These are phyloP conservation scores for Neomicropteryx cornuta DNA, from an alignment of 1,140 invertebrate genomes.

Conservation along the genomic window DNA sequence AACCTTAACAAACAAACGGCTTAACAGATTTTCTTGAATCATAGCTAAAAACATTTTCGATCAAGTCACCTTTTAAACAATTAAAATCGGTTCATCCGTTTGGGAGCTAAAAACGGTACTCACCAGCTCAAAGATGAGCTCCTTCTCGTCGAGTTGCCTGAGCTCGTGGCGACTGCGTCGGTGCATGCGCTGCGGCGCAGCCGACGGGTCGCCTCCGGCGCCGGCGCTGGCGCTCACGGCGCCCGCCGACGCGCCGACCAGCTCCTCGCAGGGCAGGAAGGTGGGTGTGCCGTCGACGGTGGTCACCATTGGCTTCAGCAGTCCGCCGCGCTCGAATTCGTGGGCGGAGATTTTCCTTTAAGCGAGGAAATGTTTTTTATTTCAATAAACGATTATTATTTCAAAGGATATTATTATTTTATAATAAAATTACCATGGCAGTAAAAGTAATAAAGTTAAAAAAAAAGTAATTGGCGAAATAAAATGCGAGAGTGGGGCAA, in stretches of 20 bases:
- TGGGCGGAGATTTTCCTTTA: constrained; percentile 86
- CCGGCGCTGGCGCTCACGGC: constrained; percentile 13
- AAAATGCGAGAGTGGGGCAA: background rate
- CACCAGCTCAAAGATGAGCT: constrained; percentile 91
- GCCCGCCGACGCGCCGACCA: too few species aligned
- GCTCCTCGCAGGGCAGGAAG: too few species aligned
- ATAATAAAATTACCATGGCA: constrained; percentile 1
- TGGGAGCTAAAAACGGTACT: constrained; percentile 21
- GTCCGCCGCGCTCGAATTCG: constrained; percentile 85
- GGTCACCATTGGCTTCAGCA: constrained; percentile 83
- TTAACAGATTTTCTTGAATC: too few species aligned
- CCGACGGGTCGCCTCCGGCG: constrained; percentile 29
- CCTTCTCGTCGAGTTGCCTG: constrained; percentile 81
- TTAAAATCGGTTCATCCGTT: constrained; percentile 1
- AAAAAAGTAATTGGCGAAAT: background rate
- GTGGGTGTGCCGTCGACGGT: constrained; percentile 85
- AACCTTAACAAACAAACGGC: too few species aligned
- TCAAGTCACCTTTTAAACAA: too few species aligned
- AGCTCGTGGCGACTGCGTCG: constrained; percentile 71
- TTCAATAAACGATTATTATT: too few species aligned
- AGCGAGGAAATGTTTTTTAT: constrained; percentile 6
- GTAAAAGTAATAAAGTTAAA: background rate
- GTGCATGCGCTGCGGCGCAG: constrained; percentile 47
- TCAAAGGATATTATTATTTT: background rate
- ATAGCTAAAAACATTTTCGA: too few species aligned